These are phyloP conservation scores for Phragmatobia fuliginosa DNA, from an alignment of 2,888 invertebrate species.

Conservation along the genomic window DNA sequence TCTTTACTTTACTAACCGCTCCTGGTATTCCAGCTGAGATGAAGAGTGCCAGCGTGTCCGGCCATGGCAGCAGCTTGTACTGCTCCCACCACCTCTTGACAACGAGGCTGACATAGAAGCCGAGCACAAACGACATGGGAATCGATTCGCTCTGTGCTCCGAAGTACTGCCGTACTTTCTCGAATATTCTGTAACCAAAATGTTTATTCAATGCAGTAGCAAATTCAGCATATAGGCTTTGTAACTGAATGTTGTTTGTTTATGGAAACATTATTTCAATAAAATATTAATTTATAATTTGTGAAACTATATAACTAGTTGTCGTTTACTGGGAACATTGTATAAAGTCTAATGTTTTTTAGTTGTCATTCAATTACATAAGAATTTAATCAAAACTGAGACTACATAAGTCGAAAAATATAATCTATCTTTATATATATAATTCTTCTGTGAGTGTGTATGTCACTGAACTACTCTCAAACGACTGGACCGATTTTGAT, in stretches of 20 bases:
- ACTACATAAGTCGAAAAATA: no score
- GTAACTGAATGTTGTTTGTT: not conserved
- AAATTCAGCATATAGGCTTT: not conserved
- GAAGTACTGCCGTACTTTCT: conserved; percentile 94
- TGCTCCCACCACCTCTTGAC: conserved; percentile 99
- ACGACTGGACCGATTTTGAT: no score
- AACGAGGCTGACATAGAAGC: conserved; percentile 97
- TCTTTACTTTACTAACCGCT: conserved; percentile 90
- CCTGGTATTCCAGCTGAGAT: conserved; percentile 97
- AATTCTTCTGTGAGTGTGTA: no score
- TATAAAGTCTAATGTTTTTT: not conserved
- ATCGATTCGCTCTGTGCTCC: conserved; percentile 95
- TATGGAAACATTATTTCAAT: not conserved
- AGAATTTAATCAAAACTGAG: not conserved
- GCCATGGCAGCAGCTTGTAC: conserved; percentile 96
- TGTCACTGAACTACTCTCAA: no score
- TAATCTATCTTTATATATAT: no score
- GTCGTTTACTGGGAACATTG: not conserved
- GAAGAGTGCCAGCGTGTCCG: conserved; percentile 96
- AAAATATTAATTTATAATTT: not conserved
- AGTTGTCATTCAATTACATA: not conserved
- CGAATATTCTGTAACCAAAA: conserved; percentile 91
- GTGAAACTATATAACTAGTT: not conserved
- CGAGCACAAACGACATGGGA: conserved; percentile 98
- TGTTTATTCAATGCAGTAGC: not conserved